Evolutionary conservation across 1,140 invertebrate species (phyloP), one percentile per base, ranked within the genome.

Genomic region (Antheraea pernyi): DNA sequence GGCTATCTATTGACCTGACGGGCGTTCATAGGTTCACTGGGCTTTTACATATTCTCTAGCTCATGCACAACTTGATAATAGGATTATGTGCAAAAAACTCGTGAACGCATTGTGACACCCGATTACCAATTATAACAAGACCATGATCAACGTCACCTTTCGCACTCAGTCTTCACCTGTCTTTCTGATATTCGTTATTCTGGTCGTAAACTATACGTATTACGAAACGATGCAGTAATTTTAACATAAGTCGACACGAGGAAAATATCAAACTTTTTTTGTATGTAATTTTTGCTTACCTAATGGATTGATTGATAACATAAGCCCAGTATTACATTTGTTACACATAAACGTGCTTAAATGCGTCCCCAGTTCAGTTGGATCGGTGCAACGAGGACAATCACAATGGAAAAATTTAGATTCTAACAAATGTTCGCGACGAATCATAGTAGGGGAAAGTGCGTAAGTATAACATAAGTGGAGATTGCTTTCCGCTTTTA

Each of bases 381-480:
- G 95, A 85, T 97, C 96, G 0, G 93, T 89, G 80, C 97, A 98
- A 62, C 97, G 93, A 19, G 88, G 72, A 76, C 97, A 97, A 42
- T 92, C 93, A 80, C 97, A 97, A 7, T 93, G 92, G 82, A 98
- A 98, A 83, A 96, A 95, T 91, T 97, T 97, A 19, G 95, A 95
- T 79, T 96, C 94, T 18, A 94, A 91, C 0, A 98, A 90, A 81
- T 95, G 94, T 72, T 95, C 93, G 59, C 96, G 93, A 8, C 97
- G 92, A 18, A 95, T 85, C 13, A 95, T 78, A 0, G 97, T 97
- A 3, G 96, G 96, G 71, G 95, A 94, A n/a, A 97, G 81, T 0
- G 95, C 95, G 80, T 97, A 95, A 0, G 96, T 96, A 76, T 97
- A 97, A 78, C 95, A 96, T 53, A 96, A 93, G 69, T 94, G 95